A percentile compares a stretch with the other conserved stretches of the same genome.
These are phyloP conservation scores for Gisinianus flammeolus DNA, from an alignment of 2,888 invertebrate genomes.

Conservation along the genomic window DNA sequence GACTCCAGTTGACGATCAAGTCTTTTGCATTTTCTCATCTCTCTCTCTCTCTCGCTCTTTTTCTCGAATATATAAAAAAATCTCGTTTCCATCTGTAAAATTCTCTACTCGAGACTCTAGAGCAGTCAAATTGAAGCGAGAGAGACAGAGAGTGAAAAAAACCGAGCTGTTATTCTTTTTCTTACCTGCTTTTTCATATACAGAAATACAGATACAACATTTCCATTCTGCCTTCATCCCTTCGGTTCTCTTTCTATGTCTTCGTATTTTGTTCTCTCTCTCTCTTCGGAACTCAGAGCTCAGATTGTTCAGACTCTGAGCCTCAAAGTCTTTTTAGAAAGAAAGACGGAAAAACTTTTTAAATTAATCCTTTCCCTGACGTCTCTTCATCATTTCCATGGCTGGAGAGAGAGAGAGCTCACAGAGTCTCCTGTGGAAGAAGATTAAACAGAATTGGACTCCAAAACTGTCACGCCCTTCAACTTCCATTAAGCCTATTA, in stretches of 20 bases:
- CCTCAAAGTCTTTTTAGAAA: neutral
- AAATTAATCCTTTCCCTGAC: slow-evolving; percentile 33
- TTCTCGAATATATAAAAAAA: too few relatives aligned
- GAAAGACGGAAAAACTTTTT: slow-evolving; percentile 3
- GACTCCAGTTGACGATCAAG: too few relatives aligned
- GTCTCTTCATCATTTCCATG: slow-evolving; percentile 28
- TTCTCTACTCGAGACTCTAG: too few relatives aligned
- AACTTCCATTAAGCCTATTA: slow-evolving; percentile 26
- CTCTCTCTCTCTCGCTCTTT: neutral
- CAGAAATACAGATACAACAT: too few relatives aligned
- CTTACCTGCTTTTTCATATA: too few relatives aligned
- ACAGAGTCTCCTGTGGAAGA: neutral
- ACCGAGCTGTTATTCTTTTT: too few relatives aligned
- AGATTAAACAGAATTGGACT: slow-evolving; percentile 25
- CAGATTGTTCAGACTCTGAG: neutral
- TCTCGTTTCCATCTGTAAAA: too few relatives aligned
- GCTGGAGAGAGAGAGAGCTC: too few relatives aligned
- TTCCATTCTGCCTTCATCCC: too few relatives aligned
- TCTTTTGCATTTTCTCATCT: too few relatives aligned
- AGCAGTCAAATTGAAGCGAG: too few relatives aligned
- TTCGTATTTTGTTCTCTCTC: neutral
- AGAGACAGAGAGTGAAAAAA: too few relatives aligned
- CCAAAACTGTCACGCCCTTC: slow-evolving; percentile 38
- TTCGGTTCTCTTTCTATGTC: neutral
- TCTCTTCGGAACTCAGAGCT: neutral